Conservation (phyloP, 2,797 vertebrate species). For the Anisognathus igniventris region DNA sequence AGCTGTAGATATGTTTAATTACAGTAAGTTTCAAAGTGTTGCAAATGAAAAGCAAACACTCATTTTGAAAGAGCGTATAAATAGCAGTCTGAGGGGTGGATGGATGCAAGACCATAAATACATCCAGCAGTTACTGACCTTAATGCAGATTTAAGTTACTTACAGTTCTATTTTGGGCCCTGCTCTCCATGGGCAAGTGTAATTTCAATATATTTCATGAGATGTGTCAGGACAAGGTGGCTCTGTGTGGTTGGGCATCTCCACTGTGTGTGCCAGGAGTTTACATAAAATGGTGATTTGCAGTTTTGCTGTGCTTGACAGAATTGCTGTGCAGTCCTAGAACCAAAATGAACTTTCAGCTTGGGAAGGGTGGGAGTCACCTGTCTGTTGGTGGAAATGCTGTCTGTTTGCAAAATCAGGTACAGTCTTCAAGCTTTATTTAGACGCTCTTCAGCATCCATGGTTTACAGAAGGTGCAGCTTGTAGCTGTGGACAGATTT, state of each 20-base stretch:
- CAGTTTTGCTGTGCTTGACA: background rate
- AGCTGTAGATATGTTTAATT: background rate
- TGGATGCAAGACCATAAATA: background rate
- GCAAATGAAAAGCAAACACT: background rate
- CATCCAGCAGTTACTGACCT: background rate
- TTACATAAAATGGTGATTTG: background rate
- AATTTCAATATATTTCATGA: background rate
- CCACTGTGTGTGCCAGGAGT: background rate
- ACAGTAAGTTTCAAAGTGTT: background rate
- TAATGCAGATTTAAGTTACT: slow-evolving; percentile 1
- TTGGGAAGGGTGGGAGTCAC: background rate
- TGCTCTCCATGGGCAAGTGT: background rate
- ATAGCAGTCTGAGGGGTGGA: background rate
- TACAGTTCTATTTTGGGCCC: background rate
- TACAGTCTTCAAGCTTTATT: background rate
- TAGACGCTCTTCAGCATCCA: background rate
- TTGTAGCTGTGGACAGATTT: background rate
- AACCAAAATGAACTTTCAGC: background rate
- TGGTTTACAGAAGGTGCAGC: background rate
- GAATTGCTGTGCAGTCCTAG: background rate
- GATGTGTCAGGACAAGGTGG: background rate
- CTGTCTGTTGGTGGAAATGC: background rate
- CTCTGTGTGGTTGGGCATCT: background rate
- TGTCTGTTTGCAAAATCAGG: background rate
- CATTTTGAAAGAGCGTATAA: background rate